Evolutionary conservation across 2,888 invertebrate species (phyloP), one percentile per base, ranked within the genome.

Genomic region (Agriotes lineatus): DNA sequence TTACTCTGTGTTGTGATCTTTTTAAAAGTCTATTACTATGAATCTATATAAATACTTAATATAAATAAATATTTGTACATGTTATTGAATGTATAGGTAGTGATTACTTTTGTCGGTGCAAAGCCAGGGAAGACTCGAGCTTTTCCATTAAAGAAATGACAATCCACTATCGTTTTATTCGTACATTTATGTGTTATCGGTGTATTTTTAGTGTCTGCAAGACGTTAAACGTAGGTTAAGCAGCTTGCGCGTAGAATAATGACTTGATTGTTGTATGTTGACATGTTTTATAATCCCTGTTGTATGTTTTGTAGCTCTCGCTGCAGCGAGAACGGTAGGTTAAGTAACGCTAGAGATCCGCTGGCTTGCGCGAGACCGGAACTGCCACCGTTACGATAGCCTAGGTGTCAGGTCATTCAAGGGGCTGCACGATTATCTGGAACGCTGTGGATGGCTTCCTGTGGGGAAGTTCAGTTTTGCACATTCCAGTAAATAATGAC

Each of bases 1-100:
- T 82, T 82, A 83, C 84, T 85, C 85, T 84, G 85, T 85, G 84
- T 85, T 85, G 85, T 85, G 85, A 85, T 85, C 83, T 84, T 84
- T 84, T 83, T 84, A 81, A 84, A 84, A 84, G 83, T 84, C 84
- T 84, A 84, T 84, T 84, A 84, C 82, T 84, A 84, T 83, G 82
- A 84, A 84, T 83, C 83, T 83, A 83, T 83, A 82, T 83, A 81
- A 82, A 79, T 80, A 82, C 79, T 79, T 80, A 79, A 77, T 78
- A 78, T 80, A 80, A 79, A 79, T 76, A 79, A 80, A 82, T 83
- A 83, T 84, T 83, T 83, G 83, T 84, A 84, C 82, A 84, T 84
- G 83, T 84, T 83, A 82, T 72, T 83, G 82, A 82, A 82, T 80
- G 78, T 79, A 79, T 81, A 76, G 79, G 72, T 72, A 71, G 67